Conservation (phyloP, 2,113 vertebrate genomes). For the Corythaixoides concolor region DNA sequence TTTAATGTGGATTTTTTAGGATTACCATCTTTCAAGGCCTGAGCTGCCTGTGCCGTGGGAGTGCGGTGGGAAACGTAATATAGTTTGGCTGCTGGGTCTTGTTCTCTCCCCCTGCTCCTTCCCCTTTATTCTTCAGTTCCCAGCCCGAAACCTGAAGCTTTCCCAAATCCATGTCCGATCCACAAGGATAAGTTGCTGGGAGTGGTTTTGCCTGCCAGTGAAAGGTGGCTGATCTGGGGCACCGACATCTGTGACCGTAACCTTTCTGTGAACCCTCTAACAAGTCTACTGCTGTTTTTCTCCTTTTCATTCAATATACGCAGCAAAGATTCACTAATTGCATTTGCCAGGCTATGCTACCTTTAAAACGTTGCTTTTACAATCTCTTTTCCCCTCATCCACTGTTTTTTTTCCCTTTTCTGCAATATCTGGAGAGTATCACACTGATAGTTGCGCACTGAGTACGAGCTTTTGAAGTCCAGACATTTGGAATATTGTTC, state of each 20-base stretch:
- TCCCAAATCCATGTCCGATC: not conserved
- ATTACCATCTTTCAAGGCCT: conserved; percentile 7
- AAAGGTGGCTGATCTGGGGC: not conserved
- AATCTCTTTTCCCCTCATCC: not conserved
- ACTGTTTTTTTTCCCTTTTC: not conserved
- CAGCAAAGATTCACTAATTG: not conserved
- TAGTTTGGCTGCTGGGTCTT: not conserved
- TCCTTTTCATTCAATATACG: not conserved
- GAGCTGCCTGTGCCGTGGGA: conserved; percentile 1
- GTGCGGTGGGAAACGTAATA: conserved; percentile 39
- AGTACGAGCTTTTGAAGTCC: not conserved
- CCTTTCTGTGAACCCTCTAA: conserved; percentile 52
- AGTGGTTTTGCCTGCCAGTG: not conserved
- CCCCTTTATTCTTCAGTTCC: not conserved
- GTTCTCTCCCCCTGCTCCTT: not conserved
- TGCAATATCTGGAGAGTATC: not conserved
- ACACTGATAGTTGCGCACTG: not conserved
- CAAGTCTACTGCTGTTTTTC: not conserved
- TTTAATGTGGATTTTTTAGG: not conserved
- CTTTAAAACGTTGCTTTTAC: not conserved
- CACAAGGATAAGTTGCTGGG: not conserved
- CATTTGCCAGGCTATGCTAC: not conserved
- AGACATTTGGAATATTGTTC: not conserved
- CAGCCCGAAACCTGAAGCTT: not conserved
- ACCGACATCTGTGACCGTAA: conserved; percentile 10